A percentile compares a stretch with the other conserved stretches of the same genome.
Evolutionary conservation across 2,888 invertebrate species (phyloP).

Genomic region (Synergus umbraculus): DNA sequence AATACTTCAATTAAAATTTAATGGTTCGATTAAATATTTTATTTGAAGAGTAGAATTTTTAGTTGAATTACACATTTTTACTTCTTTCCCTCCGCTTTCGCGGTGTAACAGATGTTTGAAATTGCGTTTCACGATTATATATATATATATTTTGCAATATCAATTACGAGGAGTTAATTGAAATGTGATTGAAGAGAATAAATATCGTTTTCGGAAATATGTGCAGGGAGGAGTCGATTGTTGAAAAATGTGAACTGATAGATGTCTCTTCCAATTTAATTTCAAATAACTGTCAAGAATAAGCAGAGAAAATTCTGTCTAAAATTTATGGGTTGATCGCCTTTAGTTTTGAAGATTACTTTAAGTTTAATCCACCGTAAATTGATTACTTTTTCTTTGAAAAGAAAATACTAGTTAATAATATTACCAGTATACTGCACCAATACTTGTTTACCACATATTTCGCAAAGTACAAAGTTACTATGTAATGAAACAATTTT

Average conservation of each 20-base stretch:
- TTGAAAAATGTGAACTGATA: not conserved
- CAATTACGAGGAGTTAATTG: not conserved
- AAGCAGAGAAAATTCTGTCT: no score
- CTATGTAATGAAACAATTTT: constrained; percentile 1
- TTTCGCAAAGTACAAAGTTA: not conserved
- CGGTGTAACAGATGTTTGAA: not conserved
- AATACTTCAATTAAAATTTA: not conserved
- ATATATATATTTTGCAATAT: not conserved
- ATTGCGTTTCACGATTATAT: not conserved
- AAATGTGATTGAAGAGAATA: not conserved
- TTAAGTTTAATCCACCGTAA: not conserved
- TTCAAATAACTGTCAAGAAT: no score
- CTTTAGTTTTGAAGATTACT: not conserved
- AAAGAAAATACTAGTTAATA: not conserved
- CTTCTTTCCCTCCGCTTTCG: not conserved
- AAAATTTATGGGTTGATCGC: not conserved
- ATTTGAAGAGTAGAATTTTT: not conserved
- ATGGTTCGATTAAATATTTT: not conserved
- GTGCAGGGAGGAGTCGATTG: not conserved
- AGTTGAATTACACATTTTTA: not conserved
- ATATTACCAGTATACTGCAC: not conserved
- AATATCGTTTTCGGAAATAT: not conserved
- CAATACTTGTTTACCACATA: not conserved
- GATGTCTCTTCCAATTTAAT: no score
- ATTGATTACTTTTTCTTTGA: not conserved